phyloP scores from a whole-genome alignment of 2,113 vertebrate species.

The Gambusia affinis region DNA sequence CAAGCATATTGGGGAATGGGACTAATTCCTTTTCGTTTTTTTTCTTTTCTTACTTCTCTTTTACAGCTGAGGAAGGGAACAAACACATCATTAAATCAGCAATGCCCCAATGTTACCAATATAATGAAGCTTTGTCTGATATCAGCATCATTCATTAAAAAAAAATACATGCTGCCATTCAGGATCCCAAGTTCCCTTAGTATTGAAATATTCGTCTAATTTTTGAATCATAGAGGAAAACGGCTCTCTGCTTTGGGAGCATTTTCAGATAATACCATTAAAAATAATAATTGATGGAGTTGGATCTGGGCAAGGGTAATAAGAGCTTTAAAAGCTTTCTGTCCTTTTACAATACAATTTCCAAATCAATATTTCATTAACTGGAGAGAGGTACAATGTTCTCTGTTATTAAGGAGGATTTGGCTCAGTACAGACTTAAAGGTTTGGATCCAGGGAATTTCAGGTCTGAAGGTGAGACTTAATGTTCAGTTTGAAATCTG shows the following conservation, averaged over 20 bases:
- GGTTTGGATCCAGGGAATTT: constrained; percentile 38
- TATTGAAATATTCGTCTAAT: constrained; percentile 46
- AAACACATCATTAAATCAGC: constrained; percentile 60
- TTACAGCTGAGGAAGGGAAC: constrained; percentile 39
- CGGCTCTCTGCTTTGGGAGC: constrained; percentile 39
- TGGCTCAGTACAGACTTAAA: constrained; percentile 48
- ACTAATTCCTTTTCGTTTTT: not conserved
- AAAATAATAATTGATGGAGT: constrained; percentile 68
- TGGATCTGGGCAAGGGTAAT: constrained; percentile 64
- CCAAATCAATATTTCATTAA: constrained; percentile 82
- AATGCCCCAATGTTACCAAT: constrained; percentile 39
- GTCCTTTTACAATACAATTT: constrained; percentile 71
- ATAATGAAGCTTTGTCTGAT: constrained; percentile 46
- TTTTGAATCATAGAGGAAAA: constrained; percentile 25
- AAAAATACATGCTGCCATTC: constrained; percentile 32
- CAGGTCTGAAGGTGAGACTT: constrained; percentile 19
- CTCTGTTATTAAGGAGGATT: constrained; percentile 64
- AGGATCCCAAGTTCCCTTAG: constrained; percentile 15
- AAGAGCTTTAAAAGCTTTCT: constrained; percentile 70
- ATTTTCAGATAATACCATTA: constrained; percentile 59
- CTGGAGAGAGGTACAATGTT: constrained; percentile 67
- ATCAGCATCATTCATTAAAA: constrained; percentile 50
- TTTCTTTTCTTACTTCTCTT: not conserved
- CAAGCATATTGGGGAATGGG: constrained; percentile 48
- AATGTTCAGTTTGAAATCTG: constrained; percentile 13